Evolutionary conservation across 1,140 invertebrate genomes (phyloP).

Genomic region (Scylla paramamosain): DNA sequence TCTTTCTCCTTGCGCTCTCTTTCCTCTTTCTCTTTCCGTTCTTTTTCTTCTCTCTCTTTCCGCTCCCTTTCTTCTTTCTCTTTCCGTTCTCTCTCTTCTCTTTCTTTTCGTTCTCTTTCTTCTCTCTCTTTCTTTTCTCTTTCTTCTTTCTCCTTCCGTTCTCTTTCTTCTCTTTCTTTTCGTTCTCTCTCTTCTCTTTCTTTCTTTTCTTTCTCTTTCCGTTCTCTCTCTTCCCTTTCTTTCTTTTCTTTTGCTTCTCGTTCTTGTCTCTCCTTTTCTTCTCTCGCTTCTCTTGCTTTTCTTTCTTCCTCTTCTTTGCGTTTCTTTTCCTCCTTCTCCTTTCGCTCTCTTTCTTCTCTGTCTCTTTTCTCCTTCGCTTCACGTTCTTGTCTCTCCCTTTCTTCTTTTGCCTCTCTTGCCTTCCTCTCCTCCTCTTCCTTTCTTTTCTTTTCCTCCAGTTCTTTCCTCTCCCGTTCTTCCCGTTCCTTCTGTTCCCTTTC

Average conservation of each 20-base stretch:
- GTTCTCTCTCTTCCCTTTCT: too few relatives aligned
- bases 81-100: not conserved
- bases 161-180: not conserved
- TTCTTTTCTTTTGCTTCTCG: not conserved
- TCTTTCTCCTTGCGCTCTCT: not conserved
- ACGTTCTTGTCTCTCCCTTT: conserved; percentile 13
- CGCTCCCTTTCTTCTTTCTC: not conserved
- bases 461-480: not conserved
- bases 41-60: not conserved
- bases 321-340: not conserved
- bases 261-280: not conserved
- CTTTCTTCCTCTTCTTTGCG: not conserved
- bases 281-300: not conserved
- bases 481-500: not conserved
- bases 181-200: not conserved
- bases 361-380: not conserved
- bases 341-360: not conserved
- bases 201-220: not conserved
- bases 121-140: not conserved
- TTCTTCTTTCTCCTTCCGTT: not conserved
- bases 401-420: not conserved
- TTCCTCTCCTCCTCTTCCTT: not conserved
- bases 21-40: not conserved
- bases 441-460: not conserved
- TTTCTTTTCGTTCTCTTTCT: not conserved